Evolutionary conservation across 2,113 vertebrate genomes (phyloP).

Genomic region (Tretioscincus oriximinensis): DNA sequence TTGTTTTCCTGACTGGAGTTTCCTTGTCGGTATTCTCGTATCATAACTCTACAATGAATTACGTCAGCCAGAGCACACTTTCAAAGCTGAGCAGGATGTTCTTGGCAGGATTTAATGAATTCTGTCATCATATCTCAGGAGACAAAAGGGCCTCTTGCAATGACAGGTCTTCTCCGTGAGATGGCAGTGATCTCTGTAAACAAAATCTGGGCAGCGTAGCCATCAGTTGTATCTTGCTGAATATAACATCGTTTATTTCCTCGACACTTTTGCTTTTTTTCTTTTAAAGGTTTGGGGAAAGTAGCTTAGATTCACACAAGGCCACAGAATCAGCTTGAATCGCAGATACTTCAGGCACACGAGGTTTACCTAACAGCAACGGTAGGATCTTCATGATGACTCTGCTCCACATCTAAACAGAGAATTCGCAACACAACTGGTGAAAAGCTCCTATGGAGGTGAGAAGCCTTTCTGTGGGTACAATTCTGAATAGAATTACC

Average conservation of each 20-base stretch:
- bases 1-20: slow-evolving; percentile 33
- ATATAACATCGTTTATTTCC: neutral
- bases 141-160: slow-evolving; percentile 25
- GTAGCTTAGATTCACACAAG: neutral
- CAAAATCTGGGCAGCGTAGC: neutral
- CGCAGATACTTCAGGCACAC: too few relatives aligned
- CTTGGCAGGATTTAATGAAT: slow-evolving; percentile 45
- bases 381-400: too few relatives aligned
- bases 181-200: slow-evolving; percentile 53
- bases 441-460: too few relatives aligned
- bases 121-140: slow-evolving; percentile 42
- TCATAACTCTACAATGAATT: neutral
- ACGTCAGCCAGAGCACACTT: neutral
- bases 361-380: too few relatives aligned
- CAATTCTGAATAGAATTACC: too few relatives aligned
- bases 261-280: neutral
- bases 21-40: slow-evolving; percentile 23
- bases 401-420: too few relatives aligned
- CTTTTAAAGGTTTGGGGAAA: neutral
- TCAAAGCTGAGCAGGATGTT: slow-evolving; percentile 24
- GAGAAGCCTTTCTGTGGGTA: too few relatives aligned
- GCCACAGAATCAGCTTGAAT: neutral
- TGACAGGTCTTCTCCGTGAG: slow-evolving; percentile 42
- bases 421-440: too few relatives aligned
- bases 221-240: neutral